phyloP scores from a whole-genome alignment of 2,113 vertebrate genomes.

The Barbus barbus region DNA sequence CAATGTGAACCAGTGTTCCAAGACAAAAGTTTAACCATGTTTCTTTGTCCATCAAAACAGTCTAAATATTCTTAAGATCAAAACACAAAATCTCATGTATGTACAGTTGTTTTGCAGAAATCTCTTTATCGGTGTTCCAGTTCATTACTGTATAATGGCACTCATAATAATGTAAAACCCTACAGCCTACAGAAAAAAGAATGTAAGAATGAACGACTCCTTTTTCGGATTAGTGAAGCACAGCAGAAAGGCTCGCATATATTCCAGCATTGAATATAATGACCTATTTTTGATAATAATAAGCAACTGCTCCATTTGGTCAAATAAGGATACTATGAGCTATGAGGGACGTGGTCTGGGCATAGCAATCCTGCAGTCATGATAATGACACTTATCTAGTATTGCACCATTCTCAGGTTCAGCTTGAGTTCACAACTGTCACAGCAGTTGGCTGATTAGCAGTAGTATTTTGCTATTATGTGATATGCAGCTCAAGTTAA shows the following conservation, averaged over 20 bases:
- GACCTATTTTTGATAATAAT: constrained; percentile 26
- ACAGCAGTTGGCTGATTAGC: constrained; percentile 37
- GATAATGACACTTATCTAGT: constrained; percentile 34
- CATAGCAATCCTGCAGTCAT: background rate
- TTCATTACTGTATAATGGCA: constrained; percentile 7
- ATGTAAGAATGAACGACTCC: background rate
- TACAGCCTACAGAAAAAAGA: background rate
- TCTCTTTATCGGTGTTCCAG: constrained; percentile 11
- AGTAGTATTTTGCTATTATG: constrained; percentile 34
- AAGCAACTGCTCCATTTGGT: background rate
- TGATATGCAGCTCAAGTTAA: constrained; percentile 20
- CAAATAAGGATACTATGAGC: constrained; percentile 15
- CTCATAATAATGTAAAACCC: constrained; percentile 11
- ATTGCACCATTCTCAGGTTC: constrained; percentile 18
- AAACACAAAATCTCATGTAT: background rate
- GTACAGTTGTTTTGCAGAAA: background rate
- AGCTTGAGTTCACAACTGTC: constrained; percentile 44
- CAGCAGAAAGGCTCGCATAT: no score
- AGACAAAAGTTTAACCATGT: constrained; percentile 29
- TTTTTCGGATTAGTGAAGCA: background rate
- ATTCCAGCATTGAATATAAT: constrained; percentile 13
- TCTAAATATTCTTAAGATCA: no score
- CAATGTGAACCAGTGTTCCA: background rate
- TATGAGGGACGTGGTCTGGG: background rate
- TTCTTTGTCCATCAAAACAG: background rate